Conservation (phyloP, 1,140 invertebrate species). For the Cyrtorhinus lividipennis region DNA sequence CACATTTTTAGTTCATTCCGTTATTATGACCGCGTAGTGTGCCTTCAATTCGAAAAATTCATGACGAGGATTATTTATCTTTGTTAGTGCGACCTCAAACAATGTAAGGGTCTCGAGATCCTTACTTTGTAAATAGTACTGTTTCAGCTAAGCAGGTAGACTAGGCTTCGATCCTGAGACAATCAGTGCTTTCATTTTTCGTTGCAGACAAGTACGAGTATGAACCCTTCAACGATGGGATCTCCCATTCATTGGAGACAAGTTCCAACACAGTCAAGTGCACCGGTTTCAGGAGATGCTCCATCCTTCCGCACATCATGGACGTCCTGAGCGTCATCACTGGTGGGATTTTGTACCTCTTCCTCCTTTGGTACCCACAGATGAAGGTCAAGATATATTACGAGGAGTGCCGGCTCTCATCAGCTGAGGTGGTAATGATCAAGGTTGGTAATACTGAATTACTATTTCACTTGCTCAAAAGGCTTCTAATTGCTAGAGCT, state of each 20-base stretch:
- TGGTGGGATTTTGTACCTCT: slow-evolving; percentile 30
- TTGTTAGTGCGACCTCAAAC: too few species aligned
- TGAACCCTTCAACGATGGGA: slow-evolving; percentile 19
- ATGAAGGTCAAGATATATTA: slow-evolving; percentile 44
- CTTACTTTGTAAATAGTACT: too few species aligned
- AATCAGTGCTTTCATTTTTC: too few species aligned
- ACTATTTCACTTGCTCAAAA: slow-evolving; percentile 14
- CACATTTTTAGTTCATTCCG: too few species aligned
- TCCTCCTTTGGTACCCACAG: slow-evolving; percentile 76
- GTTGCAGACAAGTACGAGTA: slow-evolving; percentile 11
- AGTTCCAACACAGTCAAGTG: slow-evolving; percentile 17
- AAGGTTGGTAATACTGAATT: slow-evolving; percentile 40
- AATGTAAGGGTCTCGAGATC: too few species aligned
- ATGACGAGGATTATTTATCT: too few species aligned
- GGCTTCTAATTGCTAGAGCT: not conserved
- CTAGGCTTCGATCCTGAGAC: too few species aligned
- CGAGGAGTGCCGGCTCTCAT: slow-evolving; percentile 43
- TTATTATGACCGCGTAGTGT: too few species aligned
- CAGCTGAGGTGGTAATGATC: slow-evolving; percentile 59
- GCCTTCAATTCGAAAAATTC: too few species aligned
- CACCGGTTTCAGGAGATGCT: not conserved
- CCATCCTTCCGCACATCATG: slow-evolving; percentile 1
- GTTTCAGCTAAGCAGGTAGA: too few species aligned
- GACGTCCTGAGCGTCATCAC: slow-evolving; percentile 9
- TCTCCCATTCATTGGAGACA: slow-evolving; percentile 16